A percentile compares a stretch with the other conserved stretches of the same genome.
These are phyloP conservation scores for Gymnoscopelus braueri DNA, from an alignment of 2,797 vertebrate species.

Conservation along the genomic window DNA sequence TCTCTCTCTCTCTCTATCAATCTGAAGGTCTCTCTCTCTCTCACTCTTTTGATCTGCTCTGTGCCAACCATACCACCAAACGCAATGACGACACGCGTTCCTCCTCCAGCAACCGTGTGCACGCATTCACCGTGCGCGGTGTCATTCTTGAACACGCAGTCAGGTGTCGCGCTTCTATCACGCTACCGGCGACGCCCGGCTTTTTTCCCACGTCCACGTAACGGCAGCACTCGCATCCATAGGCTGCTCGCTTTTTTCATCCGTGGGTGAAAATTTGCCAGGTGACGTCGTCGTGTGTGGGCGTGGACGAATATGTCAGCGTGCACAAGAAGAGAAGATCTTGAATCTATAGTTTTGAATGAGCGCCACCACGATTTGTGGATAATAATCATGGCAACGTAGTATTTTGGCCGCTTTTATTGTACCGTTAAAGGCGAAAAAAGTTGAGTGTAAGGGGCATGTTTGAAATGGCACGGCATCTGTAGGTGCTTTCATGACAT, in stretches of 20 bases:
- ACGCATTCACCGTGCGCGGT: conserved; percentile 66
- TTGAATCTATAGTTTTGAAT: not conserved
- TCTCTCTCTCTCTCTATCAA: not conserved
- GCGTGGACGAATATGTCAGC: conserved; percentile 68
- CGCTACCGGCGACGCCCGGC: conserved; percentile 67
- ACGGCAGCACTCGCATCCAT: not conserved
- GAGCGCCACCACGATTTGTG: not conserved
- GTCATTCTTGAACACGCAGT: conserved; percentile 83
- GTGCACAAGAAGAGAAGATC: conserved; percentile 48
- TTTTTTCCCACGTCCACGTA: conserved; percentile 30
- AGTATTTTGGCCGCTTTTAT: conserved; percentile 1
- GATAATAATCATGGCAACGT: conserved; percentile 9
- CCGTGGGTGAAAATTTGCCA: conserved; percentile 31
- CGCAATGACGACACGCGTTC: conserved; percentile 55
- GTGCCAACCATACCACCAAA: conserved; percentile 1
- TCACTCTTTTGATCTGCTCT: no score
- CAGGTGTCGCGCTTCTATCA: conserved; percentile 81
- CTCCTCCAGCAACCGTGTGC: conserved; percentile 47
- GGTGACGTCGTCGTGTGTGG: conserved; percentile 69
- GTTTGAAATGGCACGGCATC: conserved; percentile 2
- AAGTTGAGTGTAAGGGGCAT: not conserved
- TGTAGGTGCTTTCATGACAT: not conserved
- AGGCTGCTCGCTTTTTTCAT: conserved; percentile 19
- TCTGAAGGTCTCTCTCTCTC: not conserved
- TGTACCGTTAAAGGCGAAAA: no score